Base-by-base conservation (phyloP, 2,888 invertebrate species). In the Adelognathus sp. region DNA sequence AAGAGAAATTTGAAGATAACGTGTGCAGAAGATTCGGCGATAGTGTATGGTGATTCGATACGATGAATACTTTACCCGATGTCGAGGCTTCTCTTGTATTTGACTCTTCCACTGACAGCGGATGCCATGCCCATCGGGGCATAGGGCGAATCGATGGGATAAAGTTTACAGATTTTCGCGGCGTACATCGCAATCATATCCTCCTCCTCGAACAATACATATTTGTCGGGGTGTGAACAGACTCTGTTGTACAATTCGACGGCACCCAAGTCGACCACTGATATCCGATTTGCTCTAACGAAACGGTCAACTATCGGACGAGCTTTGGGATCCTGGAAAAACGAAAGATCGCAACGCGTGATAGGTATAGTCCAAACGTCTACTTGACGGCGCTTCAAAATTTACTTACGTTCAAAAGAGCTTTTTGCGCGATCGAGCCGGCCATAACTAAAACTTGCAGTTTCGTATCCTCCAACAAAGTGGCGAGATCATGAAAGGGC, bases 131-230 rank as follows among this genome's bases (percentile, higher is more conserved):
- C 63, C 16, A 31, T 33, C 5, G 18, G 1, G 24, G 58, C 31
- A 73, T 69, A 78, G 2, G 16, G n/a, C 2, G 1, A 4, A 4
- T 73, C 77, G 0, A 78, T 58, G 0, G 78, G 74, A 36, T 54
- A 1, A 14, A 74, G 33, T 7, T n/a, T 18, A 50, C 81, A 81
- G n/a, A 60, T 14, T 33, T 2, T 60, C 3, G 4, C 18, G 4
- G 56, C 46, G 18, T 60, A 64, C 0, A 41, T 56, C 1, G 58
- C 54, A 0, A 73, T 41, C 1, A 50, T 6, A 6, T 73, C 67
- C 7, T 66, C 58, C 2, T 56, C 31, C 11, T 76, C 71, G 7
- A 81, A 52, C 1, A 79, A 24, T 7, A 74, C 79, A 33, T 76
- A 79, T 50, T 71, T 56, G 16, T 74, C 46, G 3, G 76, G 18